Evolutionary conservation across 1,140 invertebrate genomes (phyloP).

Genomic region (Conus betulinus): DNA sequence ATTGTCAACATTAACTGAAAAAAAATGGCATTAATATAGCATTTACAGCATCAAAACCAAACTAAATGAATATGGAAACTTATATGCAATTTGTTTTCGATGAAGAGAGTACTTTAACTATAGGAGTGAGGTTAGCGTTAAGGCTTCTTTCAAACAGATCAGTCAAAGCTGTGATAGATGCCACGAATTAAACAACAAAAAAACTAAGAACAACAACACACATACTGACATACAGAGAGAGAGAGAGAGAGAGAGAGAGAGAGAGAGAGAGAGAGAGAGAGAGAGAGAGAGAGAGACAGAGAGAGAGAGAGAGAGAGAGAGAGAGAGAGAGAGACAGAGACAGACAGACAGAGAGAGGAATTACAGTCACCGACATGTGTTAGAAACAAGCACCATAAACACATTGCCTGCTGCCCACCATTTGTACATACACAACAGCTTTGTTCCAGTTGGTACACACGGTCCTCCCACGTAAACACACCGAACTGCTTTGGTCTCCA

Average conservation of each 20-base stretch:
- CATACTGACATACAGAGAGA: no score
- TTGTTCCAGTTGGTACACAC: no score
- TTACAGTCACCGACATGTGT: neutral
- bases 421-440: no score
- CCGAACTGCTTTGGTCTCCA: no score
- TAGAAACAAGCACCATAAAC: neutral
- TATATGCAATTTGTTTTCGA: neutral
- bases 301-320: no score
- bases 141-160: neutral
- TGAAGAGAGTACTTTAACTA: neutral
- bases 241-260: no score
- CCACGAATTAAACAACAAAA: neutral
- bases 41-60: conserved; percentile 1
- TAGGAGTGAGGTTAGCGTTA: neutral
- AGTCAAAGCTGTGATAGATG: neutral
- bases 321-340: neutral
- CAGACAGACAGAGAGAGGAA: neutral
- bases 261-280: no score
- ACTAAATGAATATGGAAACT: neutral
- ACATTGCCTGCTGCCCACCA: no score
- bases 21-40: no score
- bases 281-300: neutral
- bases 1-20: no score
- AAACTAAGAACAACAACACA: neutral
- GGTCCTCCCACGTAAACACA: no score